Conservation (phyloP, 2,113 vertebrate genomes). For the Peromyscus leucopus region DNA sequence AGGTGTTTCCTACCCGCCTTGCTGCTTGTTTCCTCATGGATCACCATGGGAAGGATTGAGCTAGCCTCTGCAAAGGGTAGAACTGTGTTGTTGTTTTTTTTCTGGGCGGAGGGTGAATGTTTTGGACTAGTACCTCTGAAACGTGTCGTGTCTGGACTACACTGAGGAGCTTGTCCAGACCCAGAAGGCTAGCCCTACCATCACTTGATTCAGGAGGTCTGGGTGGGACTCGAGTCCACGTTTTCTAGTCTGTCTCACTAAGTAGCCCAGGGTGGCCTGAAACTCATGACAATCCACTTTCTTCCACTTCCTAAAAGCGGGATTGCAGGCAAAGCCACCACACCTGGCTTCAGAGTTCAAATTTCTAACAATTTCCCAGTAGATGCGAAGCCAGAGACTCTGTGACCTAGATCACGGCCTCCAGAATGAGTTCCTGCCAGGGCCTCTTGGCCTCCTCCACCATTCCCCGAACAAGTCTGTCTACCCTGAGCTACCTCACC, state of each 20-base stretch:
- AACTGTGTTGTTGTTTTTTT: neutral
- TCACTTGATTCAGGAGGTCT: neutral
- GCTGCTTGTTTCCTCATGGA: neutral
- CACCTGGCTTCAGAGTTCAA: neutral
- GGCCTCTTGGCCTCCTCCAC: neutral
- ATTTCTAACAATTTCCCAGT: slow-evolving; percentile 14
- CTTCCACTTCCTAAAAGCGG: neutral
- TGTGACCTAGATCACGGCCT: neutral
- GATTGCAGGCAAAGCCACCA: neutral
- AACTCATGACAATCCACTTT: neutral
- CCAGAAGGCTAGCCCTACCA: neutral
- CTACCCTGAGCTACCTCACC: neutral
- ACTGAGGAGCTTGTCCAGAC: neutral
- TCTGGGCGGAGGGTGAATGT: neutral
- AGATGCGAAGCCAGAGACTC: neutral
- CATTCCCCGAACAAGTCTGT: neutral
- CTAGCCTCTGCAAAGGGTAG: neutral
- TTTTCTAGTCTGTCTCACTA: too few species aligned
- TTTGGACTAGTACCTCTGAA: neutral
- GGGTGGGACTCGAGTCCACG: neutral
- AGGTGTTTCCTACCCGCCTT: neutral
- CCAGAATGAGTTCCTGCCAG: neutral
- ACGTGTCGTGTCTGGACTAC: neutral
- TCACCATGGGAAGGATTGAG: neutral
- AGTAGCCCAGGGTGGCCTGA: neutral